phyloP scores from a whole-genome alignment of 1,140 invertebrate genomes.

The Stegodyphus mimosarum region DNA sequence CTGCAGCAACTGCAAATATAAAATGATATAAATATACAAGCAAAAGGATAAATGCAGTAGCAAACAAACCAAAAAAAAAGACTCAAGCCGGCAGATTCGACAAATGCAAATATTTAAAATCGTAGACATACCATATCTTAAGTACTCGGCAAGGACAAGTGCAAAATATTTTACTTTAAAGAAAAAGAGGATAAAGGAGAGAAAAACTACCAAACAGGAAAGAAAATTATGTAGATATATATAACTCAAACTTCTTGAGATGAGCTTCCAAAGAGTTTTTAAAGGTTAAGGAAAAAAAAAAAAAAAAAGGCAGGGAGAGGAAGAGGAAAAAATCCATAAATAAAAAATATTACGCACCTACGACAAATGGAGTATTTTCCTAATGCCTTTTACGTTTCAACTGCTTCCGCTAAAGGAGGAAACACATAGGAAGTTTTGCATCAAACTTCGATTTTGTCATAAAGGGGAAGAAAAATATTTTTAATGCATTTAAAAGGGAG shows the following conservation, averaged over 20 bases:
- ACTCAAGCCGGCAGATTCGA: not conserved
- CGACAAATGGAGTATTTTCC: slow-evolving; percentile 28
- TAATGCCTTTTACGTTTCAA: slow-evolving; percentile 58
- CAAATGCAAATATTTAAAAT: slow-evolving; percentile 45
- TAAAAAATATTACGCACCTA: not conserved
- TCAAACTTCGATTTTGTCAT: slow-evolving; percentile 51
- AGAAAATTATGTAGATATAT: slow-evolving; percentile 54
- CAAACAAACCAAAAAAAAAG: not conserved
- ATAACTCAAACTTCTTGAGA: slow-evolving; percentile 53
- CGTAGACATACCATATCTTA: slow-evolving; percentile 28
- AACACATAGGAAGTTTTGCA: slow-evolving; percentile 28
- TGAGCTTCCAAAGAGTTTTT: slow-evolving; percentile 42
- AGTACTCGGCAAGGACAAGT: slow-evolving; percentile 21
- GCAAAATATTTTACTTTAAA: slow-evolving; percentile 36
- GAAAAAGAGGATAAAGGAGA: not conserved
- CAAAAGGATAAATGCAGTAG: too few species aligned
- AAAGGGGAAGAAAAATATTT: slow-evolving; percentile 43
- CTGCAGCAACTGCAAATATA: too few species aligned
- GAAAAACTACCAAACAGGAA: not conserved
- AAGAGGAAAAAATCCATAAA: too few species aligned
- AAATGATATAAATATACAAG: too few species aligned
- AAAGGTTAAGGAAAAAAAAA: slow-evolving; percentile 15
- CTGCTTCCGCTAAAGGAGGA: slow-evolving; percentile 8
- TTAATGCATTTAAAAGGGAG: slow-evolving; percentile 50
- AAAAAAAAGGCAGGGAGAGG: not conserved